Conservation (phyloP, 1,140 invertebrate species). For the Drosophila elegans region DNA sequence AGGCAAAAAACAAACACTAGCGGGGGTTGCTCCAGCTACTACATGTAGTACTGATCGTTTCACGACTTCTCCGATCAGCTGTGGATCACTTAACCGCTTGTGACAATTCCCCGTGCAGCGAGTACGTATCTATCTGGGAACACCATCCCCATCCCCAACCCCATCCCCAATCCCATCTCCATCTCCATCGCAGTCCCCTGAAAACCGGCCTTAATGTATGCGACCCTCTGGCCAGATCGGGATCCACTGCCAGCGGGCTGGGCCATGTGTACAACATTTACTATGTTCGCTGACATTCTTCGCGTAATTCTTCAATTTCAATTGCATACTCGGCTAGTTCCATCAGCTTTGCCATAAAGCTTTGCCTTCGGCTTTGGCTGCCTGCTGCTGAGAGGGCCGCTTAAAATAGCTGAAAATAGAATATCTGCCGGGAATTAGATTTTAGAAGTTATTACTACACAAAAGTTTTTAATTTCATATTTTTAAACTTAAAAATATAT, state of each 20-base stretch:
- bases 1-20: slow-evolving; percentile 30
- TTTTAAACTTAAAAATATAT: not conserved
- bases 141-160: slow-evolving; percentile 9
- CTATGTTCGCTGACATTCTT: slow-evolving; percentile 80
- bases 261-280: slow-evolving; percentile 75
- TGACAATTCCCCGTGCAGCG: slow-evolving; percentile 51
- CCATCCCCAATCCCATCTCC: slow-evolving; percentile 18
- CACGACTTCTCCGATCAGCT: slow-evolving; percentile 64
- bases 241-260: slow-evolving; percentile 29
- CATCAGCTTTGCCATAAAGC: slow-evolving; percentile 5
- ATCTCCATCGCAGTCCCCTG: slow-evolving; percentile 1
- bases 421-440: too few relatives aligned
- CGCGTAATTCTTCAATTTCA: slow-evolving; percentile 82
- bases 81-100: slow-evolving; percentile 40
- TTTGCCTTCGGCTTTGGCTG: slow-evolving; percentile 2
- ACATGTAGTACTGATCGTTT: slow-evolving; percentile 10
- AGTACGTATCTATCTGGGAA: slow-evolving; percentile 11
- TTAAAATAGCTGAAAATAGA: not conserved
- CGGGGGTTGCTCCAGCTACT: slow-evolving; percentile 34
- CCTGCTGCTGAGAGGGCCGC: not conserved
- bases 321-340: slow-evolving; percentile 74
- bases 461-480: not conserved
- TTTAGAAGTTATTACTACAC: not conserved
- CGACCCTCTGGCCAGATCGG: slow-evolving; percentile 47
- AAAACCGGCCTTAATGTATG: slow-evolving; percentile 56